phyloP scores from a whole-genome alignment of 92 coral and sea anemone genomes.

The Montipora capitata region DNA sequence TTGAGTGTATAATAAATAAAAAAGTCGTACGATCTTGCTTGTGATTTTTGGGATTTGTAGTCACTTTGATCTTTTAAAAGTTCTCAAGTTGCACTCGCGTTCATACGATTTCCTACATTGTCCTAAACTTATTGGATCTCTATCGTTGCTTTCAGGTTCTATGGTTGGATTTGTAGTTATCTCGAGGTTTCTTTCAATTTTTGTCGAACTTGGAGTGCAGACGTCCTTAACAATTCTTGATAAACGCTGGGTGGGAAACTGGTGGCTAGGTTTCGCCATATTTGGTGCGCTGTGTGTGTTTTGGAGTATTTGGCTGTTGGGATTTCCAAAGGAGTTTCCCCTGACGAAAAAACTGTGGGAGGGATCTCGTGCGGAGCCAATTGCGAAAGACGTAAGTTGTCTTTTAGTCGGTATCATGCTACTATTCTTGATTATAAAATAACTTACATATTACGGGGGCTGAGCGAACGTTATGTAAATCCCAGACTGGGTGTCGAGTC shows the following conservation, averaged over 20 bases:
- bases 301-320: constrained; percentile 67
- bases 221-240: constrained; percentile 65
- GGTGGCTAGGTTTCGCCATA: constrained; percentile 82
- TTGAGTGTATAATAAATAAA: too few relatives aligned
- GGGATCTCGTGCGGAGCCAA: not conserved
- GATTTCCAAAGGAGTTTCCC: constrained; percentile 70
- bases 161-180: constrained; percentile 66
- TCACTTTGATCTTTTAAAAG: too few relatives aligned
- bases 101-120: too few relatives aligned
- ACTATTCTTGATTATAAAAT: too few relatives aligned
- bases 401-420: too few relatives aligned
- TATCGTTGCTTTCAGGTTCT: constrained; percentile 44
- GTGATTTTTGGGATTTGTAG: too few relatives aligned
- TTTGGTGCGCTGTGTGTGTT: constrained; percentile 54
- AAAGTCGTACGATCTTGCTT: too few relatives aligned
- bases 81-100: not conserved
- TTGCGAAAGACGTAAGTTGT: not conserved
- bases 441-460: too few relatives aligned
- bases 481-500: too few relatives aligned
- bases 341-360: constrained; percentile 29
- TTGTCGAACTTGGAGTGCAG: constrained; percentile 72
- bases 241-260: constrained; percentile 79
- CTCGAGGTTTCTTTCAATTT: constrained; percentile 50
- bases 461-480: too few relatives aligned
- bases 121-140: too few relatives aligned